Base-by-base conservation (phyloP, 2,888 invertebrate genomes). In the Agrilus biguttatus region DNA sequence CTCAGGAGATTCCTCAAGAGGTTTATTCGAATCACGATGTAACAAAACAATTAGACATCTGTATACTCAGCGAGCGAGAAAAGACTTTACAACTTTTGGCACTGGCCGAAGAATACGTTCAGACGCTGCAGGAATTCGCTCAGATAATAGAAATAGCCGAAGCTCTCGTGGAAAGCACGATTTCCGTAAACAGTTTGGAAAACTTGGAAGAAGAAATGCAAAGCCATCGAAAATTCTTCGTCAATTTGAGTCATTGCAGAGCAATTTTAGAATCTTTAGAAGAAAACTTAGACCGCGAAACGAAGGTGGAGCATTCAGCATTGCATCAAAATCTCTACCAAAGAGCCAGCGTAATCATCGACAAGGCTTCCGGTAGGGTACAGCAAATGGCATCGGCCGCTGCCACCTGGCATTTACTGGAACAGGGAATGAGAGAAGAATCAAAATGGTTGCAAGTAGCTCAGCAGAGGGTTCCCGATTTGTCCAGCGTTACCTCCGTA, bases 191-290 rank as follows among this genome's bases (percentile, higher is more conserved):
- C 33, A 79, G 80, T 51, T 67, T 88, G 47, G 80, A 83, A 53
- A 84, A 88, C 54, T 67, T 90, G n/a, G 85, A 86, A 55, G 85
- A 87, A 55, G 89, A 89, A 68, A 85, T 90, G 67, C 88, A 88
- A 55, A 89, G 86, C 58, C 87, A 89, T 55, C 74, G 89, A 34
- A 87, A 85, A 57, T 89, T 90, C 70, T 90, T 90, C 58, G 84
- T 87, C 0, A 89, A 88, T 53, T 65, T 91, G 8, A 89, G 87
- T 55, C 87, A 89, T 51, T 90, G 90, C 56, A 74, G 86, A 52
- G 85, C 83, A 10, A 86, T 90, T 54, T 68, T 91, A 34, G 89
- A 90, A 62, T 88, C 88, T 0, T 65, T 90, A 19, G 88, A 88
- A 64, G 81, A 82, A 49, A 86, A 88, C 59, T 70, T 90, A 34